A percentile compares a stretch with the other conserved stretches of the same genome.
These are phyloP conservation scores for Drosophila bipectinata DNA, from an alignment of 1,140 invertebrate genomes.

Conservation along the genomic window DNA sequence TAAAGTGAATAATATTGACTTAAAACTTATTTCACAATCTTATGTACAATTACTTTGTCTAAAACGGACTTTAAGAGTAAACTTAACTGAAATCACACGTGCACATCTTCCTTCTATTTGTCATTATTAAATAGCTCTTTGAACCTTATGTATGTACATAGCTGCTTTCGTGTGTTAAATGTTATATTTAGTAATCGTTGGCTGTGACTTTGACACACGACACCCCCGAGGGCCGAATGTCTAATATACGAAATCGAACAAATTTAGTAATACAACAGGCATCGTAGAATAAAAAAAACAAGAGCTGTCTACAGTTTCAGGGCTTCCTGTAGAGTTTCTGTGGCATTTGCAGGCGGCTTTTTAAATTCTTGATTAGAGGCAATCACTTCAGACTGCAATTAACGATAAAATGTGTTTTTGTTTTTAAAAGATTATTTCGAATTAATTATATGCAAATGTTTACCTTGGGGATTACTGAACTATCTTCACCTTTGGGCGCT, in stretches of 20 bases:
- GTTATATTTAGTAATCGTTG: constrained; percentile 48
- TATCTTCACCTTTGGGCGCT: constrained; percentile 22
- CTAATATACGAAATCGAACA: constrained; percentile 37
- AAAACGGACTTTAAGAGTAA: constrained; percentile 48
- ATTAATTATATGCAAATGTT: neutral
- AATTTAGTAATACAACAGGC: constrained; percentile 43
- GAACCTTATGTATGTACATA: constrained; percentile 55
- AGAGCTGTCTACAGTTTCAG: constrained; percentile 36
- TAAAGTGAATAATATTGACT: constrained; percentile 51
- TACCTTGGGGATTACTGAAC: constrained; percentile 31
- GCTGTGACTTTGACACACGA: constrained; percentile 45
- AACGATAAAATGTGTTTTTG: neutral
- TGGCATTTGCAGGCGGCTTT: constrained; percentile 45
- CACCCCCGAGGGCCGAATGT: constrained; percentile 23
- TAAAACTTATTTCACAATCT: constrained; percentile 32
- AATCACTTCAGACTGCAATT: constrained; percentile 32
- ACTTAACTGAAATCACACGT: constrained; percentile 60
- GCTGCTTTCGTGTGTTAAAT: constrained; percentile 49
- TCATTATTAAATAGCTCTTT: constrained; percentile 56
- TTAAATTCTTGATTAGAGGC: constrained; percentile 25
- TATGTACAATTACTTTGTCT: constrained; percentile 43
- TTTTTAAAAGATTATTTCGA: neutral
- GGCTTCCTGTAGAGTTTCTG: constrained; percentile 27
- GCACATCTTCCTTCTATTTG: constrained; percentile 17
- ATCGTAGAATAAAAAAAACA: constrained; percentile 9